Conservation (phyloP, 2,888 invertebrate species). For the Eumerus sabulonum region DNA sequence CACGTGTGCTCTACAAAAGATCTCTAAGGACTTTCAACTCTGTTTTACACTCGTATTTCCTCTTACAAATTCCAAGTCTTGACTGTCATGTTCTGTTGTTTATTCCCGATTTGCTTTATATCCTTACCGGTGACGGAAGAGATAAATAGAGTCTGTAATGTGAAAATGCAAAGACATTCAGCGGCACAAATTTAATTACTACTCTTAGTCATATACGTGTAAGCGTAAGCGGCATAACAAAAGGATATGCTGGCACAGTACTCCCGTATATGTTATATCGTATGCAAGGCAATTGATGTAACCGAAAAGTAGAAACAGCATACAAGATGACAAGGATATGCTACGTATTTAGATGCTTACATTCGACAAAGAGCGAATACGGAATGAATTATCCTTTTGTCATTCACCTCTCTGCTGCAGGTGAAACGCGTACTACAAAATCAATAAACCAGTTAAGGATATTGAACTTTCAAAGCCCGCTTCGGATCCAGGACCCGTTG, state of each 20-base stretch:
- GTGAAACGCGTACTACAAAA: constrained; percentile 28
- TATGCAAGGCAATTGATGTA: constrained; percentile 2
- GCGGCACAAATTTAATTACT: constrained; percentile 28
- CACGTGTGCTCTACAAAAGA: background rate
- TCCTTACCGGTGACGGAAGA: background rate
- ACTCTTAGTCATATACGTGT: no score
- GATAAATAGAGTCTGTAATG: constrained; percentile 45
- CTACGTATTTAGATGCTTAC: no score
- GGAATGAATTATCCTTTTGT: constrained; percentile 39
- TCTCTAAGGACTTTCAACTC: constrained; percentile 3
- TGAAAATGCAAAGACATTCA: constrained; percentile 33
- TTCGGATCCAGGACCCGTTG: no score
- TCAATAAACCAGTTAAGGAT: constrained; percentile 55
- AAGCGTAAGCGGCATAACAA: background rate
- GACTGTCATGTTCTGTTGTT: background rate
- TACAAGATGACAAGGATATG: background rate
- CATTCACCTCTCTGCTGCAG: background rate
- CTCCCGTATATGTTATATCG: no score
- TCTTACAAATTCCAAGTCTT: background rate
- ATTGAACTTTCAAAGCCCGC: constrained; percentile 23
- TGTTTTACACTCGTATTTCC: background rate
- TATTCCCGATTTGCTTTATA: no score
- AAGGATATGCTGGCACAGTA: background rate
- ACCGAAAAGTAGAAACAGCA: constrained; percentile 10
- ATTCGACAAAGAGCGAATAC: constrained; percentile 9